Conservation (phyloP, 2,888 invertebrate species). For the Tuberolachnus salignus region DNA sequence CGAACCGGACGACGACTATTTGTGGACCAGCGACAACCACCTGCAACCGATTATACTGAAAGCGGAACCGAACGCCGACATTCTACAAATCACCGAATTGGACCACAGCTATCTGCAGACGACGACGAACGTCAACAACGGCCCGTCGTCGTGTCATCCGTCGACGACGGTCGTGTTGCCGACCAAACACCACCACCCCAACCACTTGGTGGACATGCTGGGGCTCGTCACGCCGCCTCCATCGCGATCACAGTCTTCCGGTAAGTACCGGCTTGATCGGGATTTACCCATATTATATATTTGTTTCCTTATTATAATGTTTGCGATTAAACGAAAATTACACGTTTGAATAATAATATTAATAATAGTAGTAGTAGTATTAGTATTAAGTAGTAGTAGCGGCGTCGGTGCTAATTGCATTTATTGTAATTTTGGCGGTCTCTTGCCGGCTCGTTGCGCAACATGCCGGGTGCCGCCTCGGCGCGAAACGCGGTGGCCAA, state of each 20-base stretch:
- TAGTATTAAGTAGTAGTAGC: no score
- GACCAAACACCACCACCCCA: conserved; percentile 26
- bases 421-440: background rate
- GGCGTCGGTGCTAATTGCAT: no score
- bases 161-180: conserved; percentile 30
- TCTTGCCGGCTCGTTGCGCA: conserved; percentile 15
- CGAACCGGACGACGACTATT: conserved; percentile 31
- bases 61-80: conserved; percentile 39
- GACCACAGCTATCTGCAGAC: conserved; percentile 52
- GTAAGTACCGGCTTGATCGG: no score
- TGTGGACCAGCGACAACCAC: conserved; percentile 46
- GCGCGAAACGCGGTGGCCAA: background rate
- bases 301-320: no score
- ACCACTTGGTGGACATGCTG: conserved; percentile 49
- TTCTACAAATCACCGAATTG: conserved; percentile 44
- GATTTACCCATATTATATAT: no score
- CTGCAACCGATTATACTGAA: conserved; percentile 50
- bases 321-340: no score
- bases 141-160: background rate
- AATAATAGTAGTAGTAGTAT: no score
- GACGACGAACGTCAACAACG: background rate
- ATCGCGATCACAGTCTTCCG: conserved; percentile 48
- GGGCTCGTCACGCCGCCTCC: conserved; percentile 50
- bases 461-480: background rate
- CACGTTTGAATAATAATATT: no score